Conservation (phyloP, 2,888 invertebrate genomes). For the Lottia gigantea region DNA sequence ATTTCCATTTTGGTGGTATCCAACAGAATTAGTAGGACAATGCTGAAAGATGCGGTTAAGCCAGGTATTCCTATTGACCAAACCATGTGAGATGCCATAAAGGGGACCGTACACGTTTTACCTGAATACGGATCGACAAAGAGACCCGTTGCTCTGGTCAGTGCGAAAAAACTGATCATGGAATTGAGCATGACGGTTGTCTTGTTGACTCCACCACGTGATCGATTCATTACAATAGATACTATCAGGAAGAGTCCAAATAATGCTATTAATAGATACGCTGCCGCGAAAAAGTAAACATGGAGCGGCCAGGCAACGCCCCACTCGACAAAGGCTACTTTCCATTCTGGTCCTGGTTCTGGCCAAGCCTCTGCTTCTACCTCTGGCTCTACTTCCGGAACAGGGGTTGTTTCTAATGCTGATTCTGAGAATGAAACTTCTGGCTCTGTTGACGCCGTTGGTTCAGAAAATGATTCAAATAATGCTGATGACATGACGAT, state of each 20-base stretch:
- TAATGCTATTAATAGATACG: conserved; percentile 31
- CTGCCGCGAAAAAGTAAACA: conserved; percentile 39
- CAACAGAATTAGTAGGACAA: conserved; percentile 48
- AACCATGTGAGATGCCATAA: conserved; percentile 32
- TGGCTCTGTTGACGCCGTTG: conserved; percentile 13
- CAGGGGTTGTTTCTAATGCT: conserved; percentile 20
- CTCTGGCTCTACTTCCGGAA: conserved; percentile 21
- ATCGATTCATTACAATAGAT: conserved; percentile 29
- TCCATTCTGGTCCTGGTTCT: conserved; percentile 53
- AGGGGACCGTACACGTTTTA: conserved; percentile 24
- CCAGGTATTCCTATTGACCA: conserved; percentile 50
- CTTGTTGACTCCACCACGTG: conserved; percentile 27
- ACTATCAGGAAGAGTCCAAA: conserved; percentile 26
- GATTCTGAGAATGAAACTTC: conserved; percentile 14
- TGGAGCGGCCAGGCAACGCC: conserved; percentile 50
- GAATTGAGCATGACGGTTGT: conserved; percentile 42
- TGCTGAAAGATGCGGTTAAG: conserved; percentile 47
- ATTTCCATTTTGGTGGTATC: conserved; percentile 54
- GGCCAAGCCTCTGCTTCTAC: conserved; percentile 32
- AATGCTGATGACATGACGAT: background rate
- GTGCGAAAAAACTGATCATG: conserved; percentile 41
- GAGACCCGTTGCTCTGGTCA: conserved; percentile 35
- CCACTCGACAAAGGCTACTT: conserved; percentile 37
- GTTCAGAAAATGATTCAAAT: conserved; percentile 1
- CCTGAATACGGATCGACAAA: conserved; percentile 44